Conservation (phyloP, 2,797 vertebrate genomes). For the Squalus acanthias region DNA sequence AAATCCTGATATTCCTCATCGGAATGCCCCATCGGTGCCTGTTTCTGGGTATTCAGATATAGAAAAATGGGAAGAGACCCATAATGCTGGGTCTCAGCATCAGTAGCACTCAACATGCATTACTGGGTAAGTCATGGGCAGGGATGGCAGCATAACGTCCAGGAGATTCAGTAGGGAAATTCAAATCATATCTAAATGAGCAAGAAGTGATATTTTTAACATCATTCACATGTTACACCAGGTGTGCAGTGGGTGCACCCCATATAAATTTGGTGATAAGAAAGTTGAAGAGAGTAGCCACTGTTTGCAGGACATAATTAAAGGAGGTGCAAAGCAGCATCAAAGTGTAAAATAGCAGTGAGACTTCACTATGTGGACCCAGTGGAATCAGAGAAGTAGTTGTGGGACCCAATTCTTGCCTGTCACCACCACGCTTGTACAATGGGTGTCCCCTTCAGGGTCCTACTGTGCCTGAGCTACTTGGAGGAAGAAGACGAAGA, state of each 20-base stretch:
- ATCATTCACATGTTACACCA: not conserved
- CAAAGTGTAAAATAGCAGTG: not conserved
- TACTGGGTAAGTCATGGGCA: not conserved
- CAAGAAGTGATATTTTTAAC: not conserved
- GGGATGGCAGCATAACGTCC: not conserved
- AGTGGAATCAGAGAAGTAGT: not conserved
- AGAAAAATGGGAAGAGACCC: not conserved
- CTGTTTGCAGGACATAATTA: not conserved
- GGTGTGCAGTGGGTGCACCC: not conserved
- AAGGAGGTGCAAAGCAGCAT: not conserved
- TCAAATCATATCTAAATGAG: no score
- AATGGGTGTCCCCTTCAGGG: not conserved
- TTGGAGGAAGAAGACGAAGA: not conserved
- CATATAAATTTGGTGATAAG: not conserved
- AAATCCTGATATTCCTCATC: not conserved
- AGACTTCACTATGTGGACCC: not conserved
- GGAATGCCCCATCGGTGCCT: not conserved
- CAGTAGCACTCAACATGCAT: not conserved
- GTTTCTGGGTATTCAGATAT: not conserved
- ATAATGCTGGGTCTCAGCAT: not conserved
- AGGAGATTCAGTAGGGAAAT: not conserved
- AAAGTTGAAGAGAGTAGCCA: not conserved
- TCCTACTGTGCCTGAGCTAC: not conserved
- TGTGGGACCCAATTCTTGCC: not conserved
- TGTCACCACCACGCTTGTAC: not conserved